phyloP scores from a whole-genome alignment of 2,797 vertebrate genomes.

The Spinus pinus region DNA sequence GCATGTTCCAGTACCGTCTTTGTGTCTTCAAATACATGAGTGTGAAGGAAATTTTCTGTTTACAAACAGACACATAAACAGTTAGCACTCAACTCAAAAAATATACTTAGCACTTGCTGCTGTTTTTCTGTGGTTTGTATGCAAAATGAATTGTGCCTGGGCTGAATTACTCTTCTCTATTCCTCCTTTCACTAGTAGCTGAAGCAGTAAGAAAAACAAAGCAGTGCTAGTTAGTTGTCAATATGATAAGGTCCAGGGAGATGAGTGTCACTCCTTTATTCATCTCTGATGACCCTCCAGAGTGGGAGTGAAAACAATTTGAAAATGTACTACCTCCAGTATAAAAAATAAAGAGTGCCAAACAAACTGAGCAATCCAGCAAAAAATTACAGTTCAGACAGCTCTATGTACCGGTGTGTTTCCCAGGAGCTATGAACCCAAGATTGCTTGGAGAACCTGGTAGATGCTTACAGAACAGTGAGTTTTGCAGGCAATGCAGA shows the following conservation, averaged over 20 bases:
- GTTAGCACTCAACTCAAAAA: slow-evolving; percentile 32
- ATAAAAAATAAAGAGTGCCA: background rate
- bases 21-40: background rate
- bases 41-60: slow-evolving; percentile 50
- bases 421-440: background rate
- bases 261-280: background rate
- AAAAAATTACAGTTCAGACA: background rate
- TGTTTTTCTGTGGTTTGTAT: background rate
- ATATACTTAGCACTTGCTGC: background rate
- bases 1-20: background rate
- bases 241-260: background rate
- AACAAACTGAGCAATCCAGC: background rate
- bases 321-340: background rate
- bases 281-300: background rate
- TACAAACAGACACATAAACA: slow-evolving; percentile 41
- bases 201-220: background rate
- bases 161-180: background rate
- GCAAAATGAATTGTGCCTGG: background rate
- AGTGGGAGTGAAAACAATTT: background rate
- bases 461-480: background rate
- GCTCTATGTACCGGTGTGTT: background rate
- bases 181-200: background rate
- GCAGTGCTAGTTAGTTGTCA: background rate
- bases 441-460: background rate
- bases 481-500: background rate